These are phyloP conservation scores for Axis porcinus DNA, from an alignment of 2,113 vertebrate genomes.

Conservation along the genomic window DNA sequence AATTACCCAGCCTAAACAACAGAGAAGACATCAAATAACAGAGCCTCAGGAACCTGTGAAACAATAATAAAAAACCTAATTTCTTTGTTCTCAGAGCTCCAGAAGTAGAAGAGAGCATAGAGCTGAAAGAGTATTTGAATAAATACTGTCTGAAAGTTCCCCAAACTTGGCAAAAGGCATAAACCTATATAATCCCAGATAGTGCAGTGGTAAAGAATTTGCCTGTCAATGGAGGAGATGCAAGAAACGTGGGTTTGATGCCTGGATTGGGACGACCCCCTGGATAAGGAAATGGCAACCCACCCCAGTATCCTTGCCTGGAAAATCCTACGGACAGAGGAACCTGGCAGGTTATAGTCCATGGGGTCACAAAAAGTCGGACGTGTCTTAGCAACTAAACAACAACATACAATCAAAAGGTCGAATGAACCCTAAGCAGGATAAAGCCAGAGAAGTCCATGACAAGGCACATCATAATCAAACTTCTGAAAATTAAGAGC, in stretches of 20 bases:
- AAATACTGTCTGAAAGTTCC: neutral
- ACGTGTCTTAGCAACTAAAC: neutral
- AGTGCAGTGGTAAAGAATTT: neutral
- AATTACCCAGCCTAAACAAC: neutral
- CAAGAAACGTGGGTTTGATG: neutral
- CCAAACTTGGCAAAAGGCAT: neutral
- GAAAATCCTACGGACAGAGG: neutral
- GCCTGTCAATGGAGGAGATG: neutral
- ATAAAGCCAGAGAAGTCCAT: neutral
- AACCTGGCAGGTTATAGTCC: neutral
- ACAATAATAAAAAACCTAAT: neutral
- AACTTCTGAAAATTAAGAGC: neutral
- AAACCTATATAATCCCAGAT: neutral
- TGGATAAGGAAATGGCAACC: neutral
- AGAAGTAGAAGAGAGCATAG: neutral
- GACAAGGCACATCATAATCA: neutral
- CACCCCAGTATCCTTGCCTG: neutral
- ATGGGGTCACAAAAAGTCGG: rapidly evolving
- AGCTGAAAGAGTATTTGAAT: neutral
- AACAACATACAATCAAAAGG: neutral
- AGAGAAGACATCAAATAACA: neutral
- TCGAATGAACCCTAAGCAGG: neutral
- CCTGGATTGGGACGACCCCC: neutral
- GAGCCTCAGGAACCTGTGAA: neutral
- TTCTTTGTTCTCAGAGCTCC: neutral